These are phyloP conservation scores for Nasonovia ribisnigri DNA, from an alignment of 2,888 invertebrate genomes.

Conservation along the genomic window DNA sequence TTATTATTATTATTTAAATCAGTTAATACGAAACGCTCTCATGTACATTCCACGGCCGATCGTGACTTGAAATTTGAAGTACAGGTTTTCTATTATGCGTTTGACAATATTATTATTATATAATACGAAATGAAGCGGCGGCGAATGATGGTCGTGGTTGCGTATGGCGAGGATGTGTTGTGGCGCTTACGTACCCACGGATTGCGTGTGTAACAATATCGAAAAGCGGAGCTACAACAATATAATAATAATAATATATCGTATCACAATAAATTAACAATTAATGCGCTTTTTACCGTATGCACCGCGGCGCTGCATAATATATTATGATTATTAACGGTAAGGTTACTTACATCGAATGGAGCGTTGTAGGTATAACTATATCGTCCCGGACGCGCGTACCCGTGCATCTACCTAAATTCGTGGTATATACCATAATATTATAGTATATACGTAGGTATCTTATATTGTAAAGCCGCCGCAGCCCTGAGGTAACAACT, in stretches of 20 bases:
- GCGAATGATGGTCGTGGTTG: no score
- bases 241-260: neutral
- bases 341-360: neutral
- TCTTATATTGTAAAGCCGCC: neutral
- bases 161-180: neutral
- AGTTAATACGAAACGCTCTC: slow-evolving; percentile 13
- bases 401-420: neutral
- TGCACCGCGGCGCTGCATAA: neutral
- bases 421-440: no score
- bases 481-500: neutral
- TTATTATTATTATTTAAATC: slow-evolving; percentile 42
- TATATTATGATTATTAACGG: neutral
- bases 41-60: slow-evolving; percentile 45
- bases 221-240: neutral
- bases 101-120: slow-evolving; percentile 51
- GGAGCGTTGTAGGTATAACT: neutral
- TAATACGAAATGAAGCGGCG: neutral
- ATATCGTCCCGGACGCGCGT: neutral
- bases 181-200: neutral
- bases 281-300: slow-evolving; percentile 5
- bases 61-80: slow-evolving; percentile 59
- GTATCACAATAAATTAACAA: neutral
- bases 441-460: neutral
- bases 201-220: neutral
- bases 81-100: slow-evolving; percentile 46